A percentile compares a stretch with the other conserved stretches of the same genome.
phyloP scores from a whole-genome alignment of 2,113 vertebrate genomes.

The Oreochromis spilurus region DNA sequence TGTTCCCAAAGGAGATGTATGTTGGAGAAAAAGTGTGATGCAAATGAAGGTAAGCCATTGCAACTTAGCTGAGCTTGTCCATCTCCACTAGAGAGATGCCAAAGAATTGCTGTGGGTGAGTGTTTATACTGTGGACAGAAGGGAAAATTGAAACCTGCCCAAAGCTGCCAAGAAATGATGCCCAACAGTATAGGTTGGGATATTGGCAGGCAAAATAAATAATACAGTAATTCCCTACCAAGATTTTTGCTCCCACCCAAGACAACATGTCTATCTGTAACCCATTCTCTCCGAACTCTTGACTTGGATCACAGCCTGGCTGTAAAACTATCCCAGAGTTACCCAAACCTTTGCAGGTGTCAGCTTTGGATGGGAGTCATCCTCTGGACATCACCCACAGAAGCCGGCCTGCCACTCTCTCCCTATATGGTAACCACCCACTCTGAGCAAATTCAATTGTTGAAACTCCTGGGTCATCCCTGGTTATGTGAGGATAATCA shows the following conservation, averaged over 20 bases:
- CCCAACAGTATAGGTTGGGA: neutral
- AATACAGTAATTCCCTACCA: neutral
- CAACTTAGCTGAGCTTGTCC: neutral
- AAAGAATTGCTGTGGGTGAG: neutral
- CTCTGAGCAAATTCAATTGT: neutral
- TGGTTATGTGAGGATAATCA: neutral
- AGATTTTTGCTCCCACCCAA: neutral
- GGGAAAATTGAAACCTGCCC: neutral
- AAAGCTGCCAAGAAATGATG: neutral
- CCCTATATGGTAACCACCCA: neutral
- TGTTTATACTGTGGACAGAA: neutral
- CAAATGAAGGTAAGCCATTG: neutral
- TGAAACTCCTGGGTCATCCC: neutral
- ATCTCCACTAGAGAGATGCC: neutral
- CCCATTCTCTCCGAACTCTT: neutral
- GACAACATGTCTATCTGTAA: neutral
- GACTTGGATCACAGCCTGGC: neutral
- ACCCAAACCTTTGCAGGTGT: neutral
- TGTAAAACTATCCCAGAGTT: neutral
- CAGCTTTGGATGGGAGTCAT: neutral
- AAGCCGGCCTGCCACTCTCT: neutral
- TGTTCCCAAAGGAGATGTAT: neutral
- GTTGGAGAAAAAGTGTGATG: neutral
- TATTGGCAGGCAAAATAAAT: accelerated
- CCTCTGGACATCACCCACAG: neutral